These are phyloP conservation scores for Percopsis transmontana DNA, from an alignment of 2,113 vertebrate species.

Conservation along the genomic window DNA sequence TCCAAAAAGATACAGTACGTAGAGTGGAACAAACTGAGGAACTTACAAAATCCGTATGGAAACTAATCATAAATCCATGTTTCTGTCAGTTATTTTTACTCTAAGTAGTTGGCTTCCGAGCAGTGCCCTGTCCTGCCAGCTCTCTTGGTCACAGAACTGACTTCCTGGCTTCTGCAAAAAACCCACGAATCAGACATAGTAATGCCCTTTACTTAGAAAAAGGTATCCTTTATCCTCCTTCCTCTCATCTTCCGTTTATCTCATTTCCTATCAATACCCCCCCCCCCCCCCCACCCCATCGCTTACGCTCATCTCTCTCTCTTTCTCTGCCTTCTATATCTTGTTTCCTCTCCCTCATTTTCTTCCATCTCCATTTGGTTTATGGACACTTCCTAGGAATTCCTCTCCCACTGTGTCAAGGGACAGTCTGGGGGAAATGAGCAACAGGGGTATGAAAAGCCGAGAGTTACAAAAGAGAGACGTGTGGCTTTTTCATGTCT, in stretches of 20 bases:
- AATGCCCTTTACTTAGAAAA: conserved; percentile 25
- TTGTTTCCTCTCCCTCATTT: conserved; percentile 2
- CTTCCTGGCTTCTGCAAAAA: not conserved
- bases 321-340: conserved; percentile 1
- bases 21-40: not conserved
- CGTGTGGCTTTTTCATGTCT: not conserved
- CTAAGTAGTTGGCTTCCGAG: not conserved
- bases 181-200: conserved; percentile 15
- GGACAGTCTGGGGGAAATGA: not conserved
- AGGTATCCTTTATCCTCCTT: not conserved
- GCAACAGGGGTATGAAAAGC: not conserved
- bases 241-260: conserved; percentile 10
- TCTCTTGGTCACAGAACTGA: not conserved
- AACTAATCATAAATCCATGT: not conserved
- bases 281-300: conserved; percentile 11
- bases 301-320: conserved; percentile 16
- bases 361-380: conserved; percentile 17
- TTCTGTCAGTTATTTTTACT: not conserved
- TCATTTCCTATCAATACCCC: conserved; percentile 27
- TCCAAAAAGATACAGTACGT: not conserved
- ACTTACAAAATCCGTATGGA: not conserved
- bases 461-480: not conserved
- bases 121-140: not conserved
- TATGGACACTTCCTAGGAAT: not conserved
- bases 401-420: not conserved